phyloP scores from a whole-genome alignment of 1,140 invertebrate genomes.

The Colletes latitarsis region DNA sequence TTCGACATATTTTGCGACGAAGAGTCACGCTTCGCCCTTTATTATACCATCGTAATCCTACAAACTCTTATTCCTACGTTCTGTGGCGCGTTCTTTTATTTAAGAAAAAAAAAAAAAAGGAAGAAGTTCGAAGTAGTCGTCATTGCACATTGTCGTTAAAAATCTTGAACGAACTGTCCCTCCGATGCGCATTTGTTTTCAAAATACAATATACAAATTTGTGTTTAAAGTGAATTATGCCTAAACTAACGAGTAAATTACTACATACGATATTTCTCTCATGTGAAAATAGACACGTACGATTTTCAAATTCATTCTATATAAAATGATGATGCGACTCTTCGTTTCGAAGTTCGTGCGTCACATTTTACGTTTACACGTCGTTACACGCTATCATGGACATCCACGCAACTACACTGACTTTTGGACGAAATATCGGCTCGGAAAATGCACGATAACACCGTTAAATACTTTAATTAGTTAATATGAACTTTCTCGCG shows the following conservation, averaged over 20 bases:
- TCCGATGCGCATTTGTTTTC: background rate
- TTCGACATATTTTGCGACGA: too few relatives aligned
- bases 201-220: constrained; percentile 33
- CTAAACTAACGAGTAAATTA: background rate
- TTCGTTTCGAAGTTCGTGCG: background rate
- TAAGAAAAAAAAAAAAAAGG: background rate
- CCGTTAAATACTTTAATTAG: constrained; percentile 3
- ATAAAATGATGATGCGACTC: constrained; percentile 6
- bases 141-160: constrained; percentile 17
- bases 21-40: background rate
- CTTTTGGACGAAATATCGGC: constrained; percentile 13
- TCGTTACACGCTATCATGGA: background rate
- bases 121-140: background rate
- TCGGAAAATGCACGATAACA: background rate
- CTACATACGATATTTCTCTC: background rate
- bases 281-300: background rate
- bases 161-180: background rate
- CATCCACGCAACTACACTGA: background rate
- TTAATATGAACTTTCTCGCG: background rate
- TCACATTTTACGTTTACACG: background rate
- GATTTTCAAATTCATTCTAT: background rate
- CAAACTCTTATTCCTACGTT: background rate
- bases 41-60: background rate
- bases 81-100: background rate
- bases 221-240: background rate